Conservation (phyloP, 2,113 vertebrate species). For the Ceyx cyanopectus region DNA sequence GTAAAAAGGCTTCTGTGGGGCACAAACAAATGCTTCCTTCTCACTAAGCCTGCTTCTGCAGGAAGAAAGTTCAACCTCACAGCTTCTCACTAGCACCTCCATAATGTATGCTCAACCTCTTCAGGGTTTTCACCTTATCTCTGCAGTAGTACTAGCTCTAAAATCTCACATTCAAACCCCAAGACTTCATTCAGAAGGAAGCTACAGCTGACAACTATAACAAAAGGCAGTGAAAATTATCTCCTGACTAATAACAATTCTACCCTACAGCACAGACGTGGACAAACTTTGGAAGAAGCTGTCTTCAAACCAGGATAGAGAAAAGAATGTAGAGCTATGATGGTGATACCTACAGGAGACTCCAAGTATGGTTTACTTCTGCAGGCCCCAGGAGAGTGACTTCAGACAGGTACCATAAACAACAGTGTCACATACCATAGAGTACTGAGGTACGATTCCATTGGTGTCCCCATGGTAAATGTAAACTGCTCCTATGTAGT, state of each 20-base stretch:
- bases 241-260: not conserved
- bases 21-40: not conserved
- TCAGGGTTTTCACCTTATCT: not conserved
- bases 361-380: not conserved
- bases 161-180: not conserved
- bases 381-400: not conserved
- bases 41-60: not conserved
- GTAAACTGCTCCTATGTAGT: constrained; percentile 90
- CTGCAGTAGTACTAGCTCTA: not conserved
- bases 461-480: constrained; percentile 91
- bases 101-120: not conserved
- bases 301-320: not conserved
- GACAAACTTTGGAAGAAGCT: not conserved
- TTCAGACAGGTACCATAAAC: not conserved
- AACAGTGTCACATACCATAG: constrained; percentile 84
- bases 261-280: not conserved
- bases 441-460: constrained; percentile 89
- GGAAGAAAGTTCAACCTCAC: not conserved
- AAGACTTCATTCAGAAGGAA: not conserved
- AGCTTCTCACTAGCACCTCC: not conserved
- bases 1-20: not conserved
- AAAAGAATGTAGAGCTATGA: not conserved
- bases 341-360: not conserved
- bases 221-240: not conserved
- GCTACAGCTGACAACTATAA: not conserved